Conservation (phyloP, 2,888 invertebrate species). For the Saturnia japonica region DNA sequence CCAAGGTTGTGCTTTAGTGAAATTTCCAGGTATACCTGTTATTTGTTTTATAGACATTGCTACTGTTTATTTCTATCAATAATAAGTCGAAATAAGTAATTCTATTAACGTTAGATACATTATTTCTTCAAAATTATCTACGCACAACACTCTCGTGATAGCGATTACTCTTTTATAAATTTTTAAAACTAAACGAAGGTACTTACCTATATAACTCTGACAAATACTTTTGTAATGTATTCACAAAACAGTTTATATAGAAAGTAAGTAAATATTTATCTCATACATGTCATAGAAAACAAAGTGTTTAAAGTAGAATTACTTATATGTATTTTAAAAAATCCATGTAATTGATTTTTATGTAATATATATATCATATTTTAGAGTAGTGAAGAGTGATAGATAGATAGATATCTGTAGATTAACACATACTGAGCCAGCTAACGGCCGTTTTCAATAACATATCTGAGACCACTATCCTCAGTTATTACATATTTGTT, state of each 20-base stretch:
- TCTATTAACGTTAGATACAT: constrained; percentile 60
- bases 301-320: constrained; percentile 20
- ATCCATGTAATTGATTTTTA: constrained; percentile 5
- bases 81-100: constrained; percentile 12
- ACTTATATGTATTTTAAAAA: background rate
- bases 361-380: constrained; percentile 11
- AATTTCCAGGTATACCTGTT: constrained; percentile 63
- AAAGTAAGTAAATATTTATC: constrained; percentile 28
- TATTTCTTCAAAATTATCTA: constrained; percentile 67
- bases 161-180: constrained; percentile 53
- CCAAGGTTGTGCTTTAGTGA: constrained; percentile 82
- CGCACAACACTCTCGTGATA: constrained; percentile 78
- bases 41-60: constrained; percentile 50
- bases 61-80: constrained; percentile 29
- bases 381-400: constrained; percentile 15
- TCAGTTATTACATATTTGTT: too few species aligned
- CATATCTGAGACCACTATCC: too few species aligned
- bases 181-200: constrained; percentile 44
- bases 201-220: constrained; percentile 47
- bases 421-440: background rate
- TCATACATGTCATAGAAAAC: constrained; percentile 24
- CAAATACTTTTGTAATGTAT: constrained; percentile 37
- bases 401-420: constrained; percentile 7
- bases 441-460: too few species aligned
- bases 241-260: constrained; percentile 25